Base-by-base conservation (phyloP, 2,888 invertebrate species). In the Eustalomyia histrio region DNA sequence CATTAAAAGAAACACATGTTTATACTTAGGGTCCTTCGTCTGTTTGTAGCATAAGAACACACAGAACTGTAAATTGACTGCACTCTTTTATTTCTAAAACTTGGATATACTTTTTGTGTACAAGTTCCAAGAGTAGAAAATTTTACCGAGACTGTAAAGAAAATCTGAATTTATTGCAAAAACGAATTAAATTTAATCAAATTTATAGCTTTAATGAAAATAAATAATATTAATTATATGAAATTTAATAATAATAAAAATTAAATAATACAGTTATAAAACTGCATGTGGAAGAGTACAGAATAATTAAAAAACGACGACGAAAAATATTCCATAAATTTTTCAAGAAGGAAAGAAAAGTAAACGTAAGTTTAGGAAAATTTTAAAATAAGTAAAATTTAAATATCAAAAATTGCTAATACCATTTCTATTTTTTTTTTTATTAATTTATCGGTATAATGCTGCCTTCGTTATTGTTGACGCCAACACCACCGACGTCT, bases 401-500 rank as follows among this genome's bases (percentile, higher is more conserved):
- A 73, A 65, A 43, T 18, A 10, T 14, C 39, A 17, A 65, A 72
- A 24, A 10, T 16, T 60, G 47, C 55, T 65, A 72, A 76, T 58
- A 58, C 63, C 57, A 76, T 78, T 80, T 74, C 33, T 43, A 64
- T 64, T 74, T 69, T 35, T n/a, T 39, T 61, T 63, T 79, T 21
- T 24, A 61, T 80, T 57, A 63, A 72, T 80, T 71, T 78, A 65
- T 81, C 65, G 74, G 74, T 74, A 47, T 58, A 33, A 58, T 16
- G 72, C 80, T 76, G 80, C 57, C 10, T 39, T 47, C 6, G n/a
- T 47, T 10, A 43, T 50, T 24, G 58, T 47, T 29, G 60, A 74
- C 78, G 73, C 73, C 73, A 73, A 74, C 81, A 78, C 80, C 76
- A 47, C 58, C 76, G 76, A 69, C 78, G 78, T 78, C 78, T 78